phyloP scores from a whole-genome alignment of 2,888 invertebrate genomes.

The Hydroisotoma schaefferi region DNA sequence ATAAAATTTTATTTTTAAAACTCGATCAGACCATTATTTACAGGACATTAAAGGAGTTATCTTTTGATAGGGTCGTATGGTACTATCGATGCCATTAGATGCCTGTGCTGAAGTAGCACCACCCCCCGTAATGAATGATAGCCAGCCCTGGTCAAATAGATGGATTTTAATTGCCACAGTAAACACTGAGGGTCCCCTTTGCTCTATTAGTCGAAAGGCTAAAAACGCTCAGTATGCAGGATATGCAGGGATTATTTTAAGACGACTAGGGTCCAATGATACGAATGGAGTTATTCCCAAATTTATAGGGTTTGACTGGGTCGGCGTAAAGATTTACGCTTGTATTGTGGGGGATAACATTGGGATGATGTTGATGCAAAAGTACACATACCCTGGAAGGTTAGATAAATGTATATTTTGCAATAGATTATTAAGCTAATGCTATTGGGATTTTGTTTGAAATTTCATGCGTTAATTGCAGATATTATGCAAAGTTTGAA shows the following conservation, averaged over 20 bases:
- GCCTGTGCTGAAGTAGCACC: constrained; percentile 29
- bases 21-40: background rate
- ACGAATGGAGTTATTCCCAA: constrained; percentile 26
- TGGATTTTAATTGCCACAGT: constrained; percentile 34
- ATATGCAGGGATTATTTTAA: constrained; percentile 33
- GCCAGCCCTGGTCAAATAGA: constrained; percentile 13
- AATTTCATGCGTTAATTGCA: constrained; percentile 5
- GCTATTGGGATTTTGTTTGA: background rate
- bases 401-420: constrained; percentile 9
- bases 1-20: background rate
- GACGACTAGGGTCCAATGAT: constrained; percentile 31
- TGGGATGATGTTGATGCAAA: constrained; percentile 26
- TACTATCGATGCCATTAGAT: constrained; percentile 27
- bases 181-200: constrained; percentile 12
- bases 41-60: background rate
- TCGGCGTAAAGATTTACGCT: constrained; percentile 36
- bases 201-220: constrained; percentile 29
- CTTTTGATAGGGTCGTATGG: constrained; percentile 25
- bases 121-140: constrained; percentile 16
- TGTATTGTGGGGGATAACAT: constrained; percentile 33
- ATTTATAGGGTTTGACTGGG: constrained; percentile 42
- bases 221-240: constrained; percentile 34
- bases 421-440: background rate
- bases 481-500: constrained; percentile 32
- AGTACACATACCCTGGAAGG: constrained; percentile 31